A percentile compares a stretch with the other conserved stretches of the same genome.
These are phyloP conservation scores for Olivierus martensii DNA, from an alignment of 1,140 invertebrate genomes.

Conservation along the genomic window DNA sequence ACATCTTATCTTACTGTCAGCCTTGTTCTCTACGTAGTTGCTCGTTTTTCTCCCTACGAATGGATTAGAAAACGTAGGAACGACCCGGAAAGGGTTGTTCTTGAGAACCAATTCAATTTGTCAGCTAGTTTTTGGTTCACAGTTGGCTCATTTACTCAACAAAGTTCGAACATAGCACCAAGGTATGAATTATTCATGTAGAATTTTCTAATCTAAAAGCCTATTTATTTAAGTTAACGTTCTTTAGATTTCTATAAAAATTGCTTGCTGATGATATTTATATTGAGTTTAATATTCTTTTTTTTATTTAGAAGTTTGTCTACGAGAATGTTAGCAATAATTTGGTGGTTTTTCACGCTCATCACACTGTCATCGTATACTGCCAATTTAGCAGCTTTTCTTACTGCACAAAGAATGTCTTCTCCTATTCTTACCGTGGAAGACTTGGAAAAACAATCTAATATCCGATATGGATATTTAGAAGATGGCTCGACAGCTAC, in stretches of 20 bases:
- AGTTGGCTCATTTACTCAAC: slow-evolving; percentile 36
- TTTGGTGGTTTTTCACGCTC: slow-evolving; percentile 44
- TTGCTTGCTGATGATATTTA: background rate
- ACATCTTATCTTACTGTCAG: slow-evolving; percentile 33
- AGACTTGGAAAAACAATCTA: slow-evolving; percentile 70
- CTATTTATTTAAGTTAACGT: slow-evolving; percentile 27
- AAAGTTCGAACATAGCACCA: slow-evolving; percentile 32
- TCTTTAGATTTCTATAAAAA: slow-evolving; percentile 18
- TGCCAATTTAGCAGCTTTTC: slow-evolving; percentile 85
- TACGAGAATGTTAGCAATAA: slow-evolving; percentile 32
- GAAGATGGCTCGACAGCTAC: slow-evolving; percentile 77
- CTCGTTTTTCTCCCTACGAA: slow-evolving; percentile 32
- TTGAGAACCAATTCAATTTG: slow-evolving; percentile 30
- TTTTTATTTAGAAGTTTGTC: slow-evolving; percentile 30
- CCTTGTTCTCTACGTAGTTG: slow-evolving; percentile 31
- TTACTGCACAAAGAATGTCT: slow-evolving; percentile 77
- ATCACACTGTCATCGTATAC: slow-evolving; percentile 47
- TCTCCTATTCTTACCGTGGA: slow-evolving; percentile 70
- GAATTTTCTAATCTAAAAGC: no score
- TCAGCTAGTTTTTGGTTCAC: slow-evolving; percentile 37
- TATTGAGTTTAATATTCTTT: background rate
- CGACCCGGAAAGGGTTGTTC: slow-evolving; percentile 17
- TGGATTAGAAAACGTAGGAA: slow-evolving; percentile 21
- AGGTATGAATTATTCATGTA: slow-evolving; percentile 20
- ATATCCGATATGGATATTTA: slow-evolving; percentile 90